phyloP scores from a whole-genome alignment of 2,113 vertebrate genomes.

The Dendrocopos noguchii region DNA sequence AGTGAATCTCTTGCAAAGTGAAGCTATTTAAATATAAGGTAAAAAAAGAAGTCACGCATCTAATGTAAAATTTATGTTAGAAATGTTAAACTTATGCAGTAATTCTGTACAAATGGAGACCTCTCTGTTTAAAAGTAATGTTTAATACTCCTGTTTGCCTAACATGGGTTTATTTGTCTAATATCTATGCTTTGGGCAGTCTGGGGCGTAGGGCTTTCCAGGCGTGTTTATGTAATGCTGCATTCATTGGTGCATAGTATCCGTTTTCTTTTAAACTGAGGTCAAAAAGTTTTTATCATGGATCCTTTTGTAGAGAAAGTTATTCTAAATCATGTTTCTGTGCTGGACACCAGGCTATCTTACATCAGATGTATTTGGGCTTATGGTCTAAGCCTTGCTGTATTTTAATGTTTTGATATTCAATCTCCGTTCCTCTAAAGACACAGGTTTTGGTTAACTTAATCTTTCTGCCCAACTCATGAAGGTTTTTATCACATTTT shows the following conservation, averaged over 20 bases:
- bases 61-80: not conserved
- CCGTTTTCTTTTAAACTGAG: not conserved
- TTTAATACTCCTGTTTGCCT: not conserved
- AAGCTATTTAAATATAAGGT: not conserved
- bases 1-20: not conserved
- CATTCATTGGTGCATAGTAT: not conserved
- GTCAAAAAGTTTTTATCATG: not conserved
- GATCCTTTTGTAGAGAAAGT: not conserved
- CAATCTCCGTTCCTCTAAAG: constrained; percentile 14
- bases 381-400: not conserved
- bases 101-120: not conserved
- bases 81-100: not conserved
- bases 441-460: constrained; percentile 1
- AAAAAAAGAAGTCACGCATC: not conserved
- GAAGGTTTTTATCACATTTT: not conserved
- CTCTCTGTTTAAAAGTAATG: not conserved
- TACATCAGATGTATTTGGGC: not conserved
- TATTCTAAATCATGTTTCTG: not conserved
- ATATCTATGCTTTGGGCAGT: not conserved
- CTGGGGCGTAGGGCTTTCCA: not conserved
- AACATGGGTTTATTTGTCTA: not conserved
- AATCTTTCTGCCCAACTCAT: constrained; percentile 9
- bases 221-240: not conserved
- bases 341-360: not conserved
- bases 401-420: constrained; percentile 14